A percentile compares a stretch with the other conserved stretches of the same genome.
Conservation (phyloP, 2,797 vertebrate species). For the Clamator glandarius region DNA sequence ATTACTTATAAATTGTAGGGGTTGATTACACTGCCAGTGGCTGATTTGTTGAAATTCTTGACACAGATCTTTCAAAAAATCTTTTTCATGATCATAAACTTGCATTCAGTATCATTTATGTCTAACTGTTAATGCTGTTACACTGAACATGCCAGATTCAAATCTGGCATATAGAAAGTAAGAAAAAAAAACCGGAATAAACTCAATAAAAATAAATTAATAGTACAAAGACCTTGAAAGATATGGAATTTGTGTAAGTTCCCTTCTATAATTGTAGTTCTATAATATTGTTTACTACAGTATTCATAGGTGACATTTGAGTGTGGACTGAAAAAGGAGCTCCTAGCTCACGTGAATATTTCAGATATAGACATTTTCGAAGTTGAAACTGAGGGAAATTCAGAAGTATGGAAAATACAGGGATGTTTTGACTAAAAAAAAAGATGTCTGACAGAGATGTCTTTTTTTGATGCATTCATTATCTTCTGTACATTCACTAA, state of each 20-base stretch:
- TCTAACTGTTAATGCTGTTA: not conserved
- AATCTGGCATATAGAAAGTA: not conserved
- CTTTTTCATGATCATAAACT: not conserved
- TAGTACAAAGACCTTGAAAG: not conserved
- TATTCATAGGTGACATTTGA: not conserved
- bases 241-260: not conserved
- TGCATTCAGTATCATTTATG: not conserved
- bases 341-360: not conserved
- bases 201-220: not conserved
- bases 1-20: not conserved
- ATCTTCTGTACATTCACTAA: not conserved
- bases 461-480: not conserved
- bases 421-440: not conserved
- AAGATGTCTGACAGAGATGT: not conserved
- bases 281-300: not conserved
- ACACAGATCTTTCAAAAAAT: not conserved
- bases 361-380: not conserved
- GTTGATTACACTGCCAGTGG: not conserved
- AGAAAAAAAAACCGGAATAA: not conserved
- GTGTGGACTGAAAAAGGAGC: not conserved
- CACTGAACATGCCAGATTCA: not conserved
- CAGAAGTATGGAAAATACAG: not conserved
- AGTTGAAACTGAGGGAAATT: not conserved
- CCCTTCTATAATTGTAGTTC: not conserved
- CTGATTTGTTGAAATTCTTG: not conserved